A percentile compares a stretch with the other conserved stretches of the same genome.
These are phyloP conservation scores for Cynodonichthys magdalenae DNA, from an alignment of 2,797 vertebrate genomes.

Conservation along the genomic window DNA sequence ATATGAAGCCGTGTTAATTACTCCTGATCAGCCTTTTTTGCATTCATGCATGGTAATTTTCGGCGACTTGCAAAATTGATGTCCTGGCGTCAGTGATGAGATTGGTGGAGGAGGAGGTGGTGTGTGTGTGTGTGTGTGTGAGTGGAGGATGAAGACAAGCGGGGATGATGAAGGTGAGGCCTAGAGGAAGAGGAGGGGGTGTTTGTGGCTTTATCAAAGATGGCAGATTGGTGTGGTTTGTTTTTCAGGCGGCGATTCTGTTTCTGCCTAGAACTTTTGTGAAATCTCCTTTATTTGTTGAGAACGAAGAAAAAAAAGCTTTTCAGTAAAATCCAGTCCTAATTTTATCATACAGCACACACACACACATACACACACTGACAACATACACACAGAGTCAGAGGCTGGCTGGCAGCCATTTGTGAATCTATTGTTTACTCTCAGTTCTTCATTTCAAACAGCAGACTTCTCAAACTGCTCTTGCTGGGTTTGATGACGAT, in stretches of 20 bases:
- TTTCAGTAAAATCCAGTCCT: constrained; percentile 55
- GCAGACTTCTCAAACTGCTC: constrained; percentile 30
- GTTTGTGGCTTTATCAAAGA: constrained; percentile 18
- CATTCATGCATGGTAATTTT: constrained; percentile 99
- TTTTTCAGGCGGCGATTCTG: constrained; percentile 20
- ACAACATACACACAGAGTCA: not conserved
- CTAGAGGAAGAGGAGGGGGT: not conserved
- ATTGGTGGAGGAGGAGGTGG: constrained; percentile 70
- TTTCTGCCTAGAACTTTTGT: constrained; percentile 47
- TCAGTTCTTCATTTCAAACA: constrained; percentile 60
- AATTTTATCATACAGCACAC: constrained; percentile 24
- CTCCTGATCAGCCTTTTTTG: constrained; percentile 99
- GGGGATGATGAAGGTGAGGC: constrained; percentile 30
- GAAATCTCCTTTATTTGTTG: constrained; percentile 65
- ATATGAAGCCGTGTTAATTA: constrained; percentile 99
- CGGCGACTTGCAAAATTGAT: constrained; percentile 99
- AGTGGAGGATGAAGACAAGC: constrained; percentile 18
- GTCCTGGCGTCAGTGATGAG: constrained; percentile 89
- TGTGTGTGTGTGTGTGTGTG: constrained; percentile 34
- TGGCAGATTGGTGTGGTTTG: constrained; percentile 39
- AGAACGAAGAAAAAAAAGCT: constrained; percentile 53
- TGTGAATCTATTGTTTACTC: constrained; percentile 69
- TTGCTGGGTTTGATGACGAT: constrained; percentile 17
- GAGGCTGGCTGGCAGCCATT: constrained; percentile 59
- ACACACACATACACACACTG: constrained; percentile 16